Conservation (phyloP, 1,140 invertebrate species). For the Lasioglossum albipes region DNA sequence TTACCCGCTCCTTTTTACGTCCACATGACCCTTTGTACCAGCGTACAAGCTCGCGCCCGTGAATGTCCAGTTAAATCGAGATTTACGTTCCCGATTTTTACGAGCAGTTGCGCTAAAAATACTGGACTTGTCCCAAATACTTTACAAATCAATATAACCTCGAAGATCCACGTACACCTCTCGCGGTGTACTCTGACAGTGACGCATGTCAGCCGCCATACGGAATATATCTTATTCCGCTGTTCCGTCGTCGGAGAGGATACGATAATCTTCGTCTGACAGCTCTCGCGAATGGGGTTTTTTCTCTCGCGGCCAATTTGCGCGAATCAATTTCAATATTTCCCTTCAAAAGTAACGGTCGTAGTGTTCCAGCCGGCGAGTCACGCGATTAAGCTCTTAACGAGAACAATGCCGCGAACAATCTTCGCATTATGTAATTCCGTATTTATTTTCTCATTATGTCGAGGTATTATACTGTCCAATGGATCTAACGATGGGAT, state of each 20-base stretch:
- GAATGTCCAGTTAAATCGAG: constrained; percentile 50
- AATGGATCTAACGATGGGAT: constrained; percentile 7
- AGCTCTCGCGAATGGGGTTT: background rate
- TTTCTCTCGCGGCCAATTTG: no score
- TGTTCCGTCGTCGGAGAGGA: no score
- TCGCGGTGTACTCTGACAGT: background rate
- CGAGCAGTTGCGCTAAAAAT: constrained; percentile 24
- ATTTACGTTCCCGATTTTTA: constrained; percentile 52
- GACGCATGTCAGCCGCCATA: background rate
- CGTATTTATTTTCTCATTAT: constrained; percentile 38
- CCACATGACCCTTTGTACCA: constrained; percentile 44
- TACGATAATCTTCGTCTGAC: background rate
- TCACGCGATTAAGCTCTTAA: constrained; percentile 29
- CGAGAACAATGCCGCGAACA: constrained; percentile 34
- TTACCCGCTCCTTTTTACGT: constrained; percentile 37
- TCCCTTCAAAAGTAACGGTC: background rate
- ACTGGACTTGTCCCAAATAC: constrained; percentile 1
- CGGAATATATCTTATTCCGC: background rate
- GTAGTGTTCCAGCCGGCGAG: background rate
- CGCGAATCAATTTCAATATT: background rate
- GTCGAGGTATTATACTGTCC: background rate
- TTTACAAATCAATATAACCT: background rate
- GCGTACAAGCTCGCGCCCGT: constrained; percentile 45
- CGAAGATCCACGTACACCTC: background rate
- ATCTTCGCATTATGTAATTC: constrained; percentile 43